phyloP scores from a whole-genome alignment of 2,888 invertebrate species.

The Conops quadrifasciatus region DNA sequence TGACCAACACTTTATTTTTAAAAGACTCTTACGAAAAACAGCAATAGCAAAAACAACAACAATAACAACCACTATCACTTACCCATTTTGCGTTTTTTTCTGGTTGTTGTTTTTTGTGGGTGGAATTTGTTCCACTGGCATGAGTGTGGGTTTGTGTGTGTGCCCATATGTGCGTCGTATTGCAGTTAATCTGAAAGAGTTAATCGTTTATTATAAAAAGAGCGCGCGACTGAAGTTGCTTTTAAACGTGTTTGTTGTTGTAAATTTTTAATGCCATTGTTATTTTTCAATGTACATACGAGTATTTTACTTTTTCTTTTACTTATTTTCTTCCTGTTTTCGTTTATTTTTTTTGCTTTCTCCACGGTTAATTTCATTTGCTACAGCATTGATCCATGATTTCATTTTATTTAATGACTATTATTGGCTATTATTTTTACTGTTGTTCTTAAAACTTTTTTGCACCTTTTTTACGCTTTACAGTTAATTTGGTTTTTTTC shows the following conservation, averaged over 20 bases:
- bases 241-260: background rate
- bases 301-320: background rate
- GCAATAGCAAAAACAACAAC: background rate
- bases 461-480: too few relatives aligned
- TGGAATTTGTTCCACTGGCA: background rate
- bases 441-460: background rate
- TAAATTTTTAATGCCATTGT: too few relatives aligned
- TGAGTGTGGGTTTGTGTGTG: background rate
- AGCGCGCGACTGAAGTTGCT: background rate
- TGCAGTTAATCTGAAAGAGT: background rate
- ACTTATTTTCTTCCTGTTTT: slow-evolving; percentile 1
- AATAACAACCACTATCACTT: too few relatives aligned
- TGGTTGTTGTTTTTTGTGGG: too few relatives aligned
- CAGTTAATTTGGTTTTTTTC: too few relatives aligned
- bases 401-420: background rate
- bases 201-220: slow-evolving; percentile 4
- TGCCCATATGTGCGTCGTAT: too few relatives aligned
- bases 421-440: background rate
- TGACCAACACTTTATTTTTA: slow-evolving; percentile 30
- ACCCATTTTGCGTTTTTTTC: too few relatives aligned
- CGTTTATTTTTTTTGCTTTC: background rate
- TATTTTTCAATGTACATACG: background rate
- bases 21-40: background rate
- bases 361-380: background rate
- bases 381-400: background rate